A percentile compares a stretch with the other conserved stretches of the same genome.
Evolutionary conservation across 2,113 vertebrate species (phyloP).

Genomic region (Cyanocitta stelleri): DNA sequence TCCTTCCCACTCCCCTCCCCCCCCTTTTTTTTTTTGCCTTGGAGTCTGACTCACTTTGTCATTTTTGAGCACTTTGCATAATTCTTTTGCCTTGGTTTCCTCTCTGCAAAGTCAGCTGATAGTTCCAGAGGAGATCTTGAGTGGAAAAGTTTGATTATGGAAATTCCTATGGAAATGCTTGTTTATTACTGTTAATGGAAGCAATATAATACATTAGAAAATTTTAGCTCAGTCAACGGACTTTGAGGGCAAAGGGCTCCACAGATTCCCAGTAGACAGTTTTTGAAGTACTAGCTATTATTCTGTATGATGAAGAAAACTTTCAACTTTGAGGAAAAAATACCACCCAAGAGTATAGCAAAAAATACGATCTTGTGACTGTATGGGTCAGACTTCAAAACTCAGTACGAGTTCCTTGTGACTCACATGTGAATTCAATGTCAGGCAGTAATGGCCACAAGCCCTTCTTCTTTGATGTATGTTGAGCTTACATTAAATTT

Average conservation of each 20-base stretch:
- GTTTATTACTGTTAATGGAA: neutral
- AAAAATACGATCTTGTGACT: neutral
- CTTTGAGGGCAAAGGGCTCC: neutral
- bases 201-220: neutral
- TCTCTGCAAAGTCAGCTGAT: conserved; percentile 13
- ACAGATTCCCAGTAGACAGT: neutral
- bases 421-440: neutral
- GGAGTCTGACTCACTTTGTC: neutral
- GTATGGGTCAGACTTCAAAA: neutral
- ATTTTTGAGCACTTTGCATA: conserved; percentile 33
- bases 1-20: neutral
- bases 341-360: neutral
- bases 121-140: neutral
- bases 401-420: neutral
- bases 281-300: neutral
- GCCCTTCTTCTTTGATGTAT: neutral
- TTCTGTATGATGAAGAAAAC: neutral
- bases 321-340: neutral
- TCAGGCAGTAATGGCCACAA: neutral
- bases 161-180: conserved; percentile 15
- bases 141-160: conserved; percentile 26
- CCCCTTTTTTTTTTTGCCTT: neutral
- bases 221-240: neutral
- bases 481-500: neutral
- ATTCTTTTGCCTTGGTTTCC: conserved; percentile 40